Evolutionary conservation across 2,113 vertebrate genomes (phyloP).

Genomic region (Neolamprologus ventralis): DNA sequence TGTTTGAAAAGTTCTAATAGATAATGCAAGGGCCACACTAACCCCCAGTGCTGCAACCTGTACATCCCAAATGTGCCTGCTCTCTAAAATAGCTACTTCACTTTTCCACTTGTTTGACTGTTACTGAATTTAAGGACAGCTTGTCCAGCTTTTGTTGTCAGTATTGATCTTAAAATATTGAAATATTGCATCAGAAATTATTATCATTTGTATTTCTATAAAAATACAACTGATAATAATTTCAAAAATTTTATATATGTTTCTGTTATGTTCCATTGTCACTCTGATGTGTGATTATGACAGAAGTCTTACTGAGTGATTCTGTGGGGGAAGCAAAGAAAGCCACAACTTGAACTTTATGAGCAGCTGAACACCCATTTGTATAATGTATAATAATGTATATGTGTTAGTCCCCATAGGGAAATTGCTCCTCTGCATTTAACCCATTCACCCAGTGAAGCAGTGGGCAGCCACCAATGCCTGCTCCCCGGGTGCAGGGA

Average conservation of each 20-base stretch:
- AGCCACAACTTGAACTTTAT: neutral
- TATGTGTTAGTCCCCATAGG: too few species aligned
- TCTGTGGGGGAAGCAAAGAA: neutral
- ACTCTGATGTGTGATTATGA: neutral
- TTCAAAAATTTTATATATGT: neutral
- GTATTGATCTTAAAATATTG: neutral
- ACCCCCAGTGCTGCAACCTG: neutral
- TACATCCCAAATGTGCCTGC: neutral
- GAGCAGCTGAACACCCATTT: neutral
- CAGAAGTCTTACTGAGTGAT: neutral
- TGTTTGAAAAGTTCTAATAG: neutral
- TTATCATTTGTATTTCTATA: neutral
- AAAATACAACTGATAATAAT: neutral
- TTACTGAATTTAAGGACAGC: neutral
- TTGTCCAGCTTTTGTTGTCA: neutral
- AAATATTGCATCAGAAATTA: neutral
- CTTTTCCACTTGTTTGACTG: neutral
- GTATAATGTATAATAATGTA: too few species aligned
- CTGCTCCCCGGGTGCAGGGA: too few species aligned
- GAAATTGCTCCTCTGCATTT: too few species aligned
- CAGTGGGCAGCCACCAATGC: too few species aligned
- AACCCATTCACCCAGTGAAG: too few species aligned
- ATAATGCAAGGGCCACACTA: neutral
- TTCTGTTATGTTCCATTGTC: neutral
- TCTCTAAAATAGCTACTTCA: neutral